Evolutionary conservation across 37 sponge, comb jelly and placozoan genomes (phyloP).

Genomic region (Tethya wilhelma): DNA sequence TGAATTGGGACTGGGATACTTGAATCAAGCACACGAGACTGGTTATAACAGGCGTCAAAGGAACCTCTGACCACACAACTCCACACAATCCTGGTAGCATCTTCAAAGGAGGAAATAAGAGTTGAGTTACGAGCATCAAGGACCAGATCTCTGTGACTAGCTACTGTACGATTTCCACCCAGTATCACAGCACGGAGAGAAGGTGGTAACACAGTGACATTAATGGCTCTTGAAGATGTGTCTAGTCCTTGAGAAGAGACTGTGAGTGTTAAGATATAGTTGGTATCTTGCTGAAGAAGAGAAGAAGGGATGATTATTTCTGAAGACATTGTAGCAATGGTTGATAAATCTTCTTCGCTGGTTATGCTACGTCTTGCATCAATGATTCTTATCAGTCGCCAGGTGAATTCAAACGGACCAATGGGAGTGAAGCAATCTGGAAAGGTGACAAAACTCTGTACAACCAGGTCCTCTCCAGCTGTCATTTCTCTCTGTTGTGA

Average conservation of each 20-base stretch:
- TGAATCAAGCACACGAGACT: not conserved
- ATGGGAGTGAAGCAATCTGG: constrained; percentile 1
- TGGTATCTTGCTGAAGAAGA: constrained; percentile 4
- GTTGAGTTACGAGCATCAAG: constrained; percentile 55
- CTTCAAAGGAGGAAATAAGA: not conserved
- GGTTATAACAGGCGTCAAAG: constrained; percentile 62
- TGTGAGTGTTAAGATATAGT: constrained; percentile 17
- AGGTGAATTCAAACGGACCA: not conserved
- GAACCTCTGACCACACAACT: constrained; percentile 33
- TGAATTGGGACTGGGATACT: constrained; percentile 6
- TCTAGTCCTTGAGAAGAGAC: not conserved
- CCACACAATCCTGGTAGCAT: constrained; percentile 40
- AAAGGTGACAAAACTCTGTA: constrained; percentile 8
- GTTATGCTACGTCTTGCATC: constrained; percentile 26
- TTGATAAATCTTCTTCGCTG: not conserved
- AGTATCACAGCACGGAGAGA: constrained; percentile 22
- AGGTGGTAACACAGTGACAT: constrained; percentile 2
- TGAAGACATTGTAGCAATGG: not conserved
- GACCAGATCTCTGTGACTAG: constrained; percentile 18
- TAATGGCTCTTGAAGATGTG: not conserved
- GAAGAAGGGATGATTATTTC: constrained; percentile 34
- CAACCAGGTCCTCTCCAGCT: constrained; percentile 2
- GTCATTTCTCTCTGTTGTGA: not conserved
- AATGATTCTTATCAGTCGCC: constrained; percentile 24
- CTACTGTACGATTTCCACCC: constrained; percentile 52